Percentiles rank a stretch among this genome's conserved stretches.
Evolutionary conservation across 2,797 vertebrate species (phyloP).

Genomic region (Argentina silus): DNA sequence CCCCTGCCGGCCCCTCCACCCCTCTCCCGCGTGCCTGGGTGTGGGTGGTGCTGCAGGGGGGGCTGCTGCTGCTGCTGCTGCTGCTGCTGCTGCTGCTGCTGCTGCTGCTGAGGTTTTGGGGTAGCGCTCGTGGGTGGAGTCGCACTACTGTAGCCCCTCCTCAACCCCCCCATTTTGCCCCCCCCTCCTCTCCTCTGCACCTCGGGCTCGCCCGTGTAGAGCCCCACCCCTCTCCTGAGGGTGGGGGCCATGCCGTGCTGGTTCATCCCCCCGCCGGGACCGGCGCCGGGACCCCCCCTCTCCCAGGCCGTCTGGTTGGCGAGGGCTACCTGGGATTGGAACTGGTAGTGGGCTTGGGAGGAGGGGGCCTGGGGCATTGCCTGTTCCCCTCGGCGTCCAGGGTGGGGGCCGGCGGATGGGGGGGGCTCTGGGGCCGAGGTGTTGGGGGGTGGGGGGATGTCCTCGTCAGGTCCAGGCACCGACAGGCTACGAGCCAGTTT

Average conservation of each 20-base stretch:
- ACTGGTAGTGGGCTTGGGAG: slow-evolving; percentile 66
- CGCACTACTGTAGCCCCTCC: slow-evolving; percentile 82
- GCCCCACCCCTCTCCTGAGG: slow-evolving; percentile 70
- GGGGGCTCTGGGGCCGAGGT: slow-evolving; percentile 91
- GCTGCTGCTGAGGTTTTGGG: slow-evolving; percentile 64
- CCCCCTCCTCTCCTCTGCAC: slow-evolving; percentile 73
- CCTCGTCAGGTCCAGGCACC: slow-evolving; percentile 90
- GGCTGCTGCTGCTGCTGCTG: slow-evolving; percentile 58
- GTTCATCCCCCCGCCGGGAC: slow-evolving; percentile 52
- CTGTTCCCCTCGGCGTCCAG: slow-evolving; percentile 65
- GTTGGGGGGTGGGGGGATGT: slow-evolving; percentile 91
- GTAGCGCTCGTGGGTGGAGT: slow-evolving; percentile 77
- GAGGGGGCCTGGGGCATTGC: slow-evolving; percentile 73
- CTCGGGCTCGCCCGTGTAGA: slow-evolving; percentile 67
- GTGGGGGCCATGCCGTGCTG: slow-evolving; percentile 71
- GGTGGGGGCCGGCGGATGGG: slow-evolving; percentile 81
- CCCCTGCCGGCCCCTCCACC: slow-evolving; percentile 58
- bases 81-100: slow-evolving; percentile 57
- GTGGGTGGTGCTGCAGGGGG: slow-evolving; percentile 60
- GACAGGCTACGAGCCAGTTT: slow-evolving; percentile 92
- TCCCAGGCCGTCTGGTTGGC: slow-evolving; percentile 69
- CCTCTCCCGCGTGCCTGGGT: slow-evolving; percentile 55
- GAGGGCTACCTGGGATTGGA: slow-evolving; percentile 46
- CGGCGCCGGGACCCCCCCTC: slow-evolving; percentile 57
- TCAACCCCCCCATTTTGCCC: slow-evolving; percentile 77